phyloP scores from a whole-genome alignment of 2,113 vertebrate species.

The Tonatia bakeri region DNA sequence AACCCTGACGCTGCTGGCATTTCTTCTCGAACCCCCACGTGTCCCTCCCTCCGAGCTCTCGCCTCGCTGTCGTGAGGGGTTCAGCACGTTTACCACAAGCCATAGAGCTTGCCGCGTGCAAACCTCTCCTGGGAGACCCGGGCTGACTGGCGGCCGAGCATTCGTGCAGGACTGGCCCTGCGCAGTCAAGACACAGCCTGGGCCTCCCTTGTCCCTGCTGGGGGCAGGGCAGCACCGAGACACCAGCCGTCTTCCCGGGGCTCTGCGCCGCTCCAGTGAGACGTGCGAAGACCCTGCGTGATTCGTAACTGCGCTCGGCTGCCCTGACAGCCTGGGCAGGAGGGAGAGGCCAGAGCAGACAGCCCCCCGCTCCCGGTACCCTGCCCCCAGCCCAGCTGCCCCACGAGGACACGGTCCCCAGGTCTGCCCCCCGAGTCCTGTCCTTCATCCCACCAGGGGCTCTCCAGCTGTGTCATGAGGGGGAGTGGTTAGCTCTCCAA shows the following conservation, averaged over 20 bases:
- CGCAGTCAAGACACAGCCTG: too few relatives aligned
- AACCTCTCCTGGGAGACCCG: slow-evolving; percentile 65
- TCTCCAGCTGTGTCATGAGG: too few relatives aligned
- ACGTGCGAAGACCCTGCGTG: not conserved
- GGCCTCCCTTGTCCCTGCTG: not conserved
- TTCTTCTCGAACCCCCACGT: slow-evolving; percentile 70
- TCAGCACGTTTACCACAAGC: slow-evolving; percentile 58
- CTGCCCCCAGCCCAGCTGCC: not conserved
- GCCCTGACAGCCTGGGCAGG: rapidly evolving
- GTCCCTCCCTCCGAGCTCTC: slow-evolving; percentile 35
- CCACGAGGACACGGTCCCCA: rapidly evolving
- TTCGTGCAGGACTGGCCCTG: not conserved
- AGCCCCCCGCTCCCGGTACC: rapidly evolving
- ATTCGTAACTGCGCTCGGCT: not conserved
- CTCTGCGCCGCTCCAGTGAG: not conserved
- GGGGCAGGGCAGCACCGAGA: slow-evolving; percentile 42
- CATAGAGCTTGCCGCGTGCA: slow-evolving; percentile 44
- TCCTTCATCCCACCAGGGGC: too few relatives aligned
- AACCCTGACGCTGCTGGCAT: slow-evolving; percentile 67
- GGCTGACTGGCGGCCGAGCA: not conserved
- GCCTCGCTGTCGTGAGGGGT: slow-evolving; percentile 42
- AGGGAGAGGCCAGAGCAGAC: rapidly evolving
- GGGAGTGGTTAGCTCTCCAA: too few relatives aligned
- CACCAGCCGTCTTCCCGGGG: slow-evolving; percentile 23
- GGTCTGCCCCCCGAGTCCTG: not conserved